Evolutionary conservation across 2,888 invertebrate genomes (phyloP).

Genomic region (Brachyptera risi): DNA sequence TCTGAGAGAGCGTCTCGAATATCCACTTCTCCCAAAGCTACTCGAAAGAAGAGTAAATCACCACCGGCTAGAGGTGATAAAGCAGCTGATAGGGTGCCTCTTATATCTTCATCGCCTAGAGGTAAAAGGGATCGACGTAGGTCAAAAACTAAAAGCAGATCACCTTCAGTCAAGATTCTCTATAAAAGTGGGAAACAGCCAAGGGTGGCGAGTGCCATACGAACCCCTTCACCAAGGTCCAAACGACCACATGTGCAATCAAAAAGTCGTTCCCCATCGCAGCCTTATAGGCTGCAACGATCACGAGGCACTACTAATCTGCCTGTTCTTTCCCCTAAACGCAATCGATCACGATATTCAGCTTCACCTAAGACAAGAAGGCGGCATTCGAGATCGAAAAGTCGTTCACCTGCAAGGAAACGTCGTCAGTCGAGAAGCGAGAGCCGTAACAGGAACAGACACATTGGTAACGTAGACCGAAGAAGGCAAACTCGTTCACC

Average conservation of each 20-base stretch:
- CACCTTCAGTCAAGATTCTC: constrained; percentile 14
- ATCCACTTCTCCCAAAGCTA: background rate
- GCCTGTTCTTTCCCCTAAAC: constrained; percentile 28
- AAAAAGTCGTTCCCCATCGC: background rate
- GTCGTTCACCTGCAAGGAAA: constrained; percentile 24
- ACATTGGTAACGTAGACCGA: background rate
- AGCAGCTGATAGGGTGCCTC: background rate
- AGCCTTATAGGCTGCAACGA: background rate
- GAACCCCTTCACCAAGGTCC: background rate
- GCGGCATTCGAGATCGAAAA: constrained; percentile 32
- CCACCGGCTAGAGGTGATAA: background rate
- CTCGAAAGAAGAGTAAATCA: constrained; percentile 10
- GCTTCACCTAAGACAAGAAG: constrained; percentile 34
- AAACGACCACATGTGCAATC: background rate
- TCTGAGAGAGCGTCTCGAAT: background rate
- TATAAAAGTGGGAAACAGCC: background rate
- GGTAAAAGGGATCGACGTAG: constrained; percentile 5
- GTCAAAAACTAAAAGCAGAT: constrained; percentile 24
- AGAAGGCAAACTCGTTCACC: background rate
- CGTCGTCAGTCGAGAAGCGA: background rate
- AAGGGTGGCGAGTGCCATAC: background rate
- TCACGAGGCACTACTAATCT: background rate
- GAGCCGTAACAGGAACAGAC: background rate
- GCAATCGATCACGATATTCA: constrained; percentile 34
- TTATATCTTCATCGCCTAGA: constrained; percentile 7